Evolutionary conservation across 1,140 invertebrate genomes (phyloP).

Genomic region (Zaprionus nigranus): DNA sequence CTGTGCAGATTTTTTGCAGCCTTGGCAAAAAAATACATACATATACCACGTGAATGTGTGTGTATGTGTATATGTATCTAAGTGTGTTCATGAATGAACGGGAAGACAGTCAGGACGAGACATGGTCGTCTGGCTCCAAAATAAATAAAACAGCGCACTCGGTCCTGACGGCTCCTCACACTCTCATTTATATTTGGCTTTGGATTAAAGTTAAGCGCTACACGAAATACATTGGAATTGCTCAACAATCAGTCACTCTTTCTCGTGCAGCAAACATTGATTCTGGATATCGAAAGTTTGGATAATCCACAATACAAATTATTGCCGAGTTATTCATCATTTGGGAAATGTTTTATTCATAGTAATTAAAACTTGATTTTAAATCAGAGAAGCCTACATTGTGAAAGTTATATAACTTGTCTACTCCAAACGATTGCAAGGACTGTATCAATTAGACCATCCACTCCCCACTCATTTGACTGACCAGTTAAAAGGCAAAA

Average conservation of each 20-base stretch:
- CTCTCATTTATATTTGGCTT: neutral
- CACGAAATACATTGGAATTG: conserved; percentile 19
- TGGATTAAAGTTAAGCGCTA: neutral
- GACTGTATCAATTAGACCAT: neutral
- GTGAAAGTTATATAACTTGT: no score
- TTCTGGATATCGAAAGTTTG: neutral
- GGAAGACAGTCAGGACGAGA: conserved; percentile 19
- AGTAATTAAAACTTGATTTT: neutral
- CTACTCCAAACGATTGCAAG: neutral
- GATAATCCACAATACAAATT: neutral
- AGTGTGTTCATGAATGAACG: conserved; percentile 16
- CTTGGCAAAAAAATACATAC: conserved; percentile 42
- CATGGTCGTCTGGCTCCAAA: conserved; percentile 26
- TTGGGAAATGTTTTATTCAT: neutral
- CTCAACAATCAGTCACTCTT: neutral
- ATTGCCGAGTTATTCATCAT: neutral
- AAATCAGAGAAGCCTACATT: no score
- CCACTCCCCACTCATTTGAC: neutral
- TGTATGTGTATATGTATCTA: conserved; percentile 9
- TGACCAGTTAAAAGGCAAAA: neutral
- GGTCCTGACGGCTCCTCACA: neutral
- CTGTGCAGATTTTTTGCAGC: conserved; percentile 70
- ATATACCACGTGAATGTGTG: conserved; percentile 16
- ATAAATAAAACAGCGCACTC: neutral
- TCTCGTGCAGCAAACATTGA: neutral